phyloP scores from a whole-genome alignment of 2,888 invertebrate genomes.

The Magallana nippona region DNA sequence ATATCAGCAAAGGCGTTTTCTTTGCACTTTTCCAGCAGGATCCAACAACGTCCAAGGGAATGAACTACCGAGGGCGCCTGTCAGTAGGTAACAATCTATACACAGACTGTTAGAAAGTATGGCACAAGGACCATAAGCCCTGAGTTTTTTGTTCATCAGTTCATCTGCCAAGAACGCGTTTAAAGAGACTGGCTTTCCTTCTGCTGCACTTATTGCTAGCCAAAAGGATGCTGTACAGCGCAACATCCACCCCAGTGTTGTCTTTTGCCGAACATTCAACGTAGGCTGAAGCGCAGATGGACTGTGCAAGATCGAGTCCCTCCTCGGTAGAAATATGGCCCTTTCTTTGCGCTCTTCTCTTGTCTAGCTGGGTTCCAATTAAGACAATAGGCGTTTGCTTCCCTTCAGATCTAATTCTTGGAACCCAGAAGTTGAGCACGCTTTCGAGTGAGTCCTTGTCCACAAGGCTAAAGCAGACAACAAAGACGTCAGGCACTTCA shows the following conservation, averaged over 20 bases:
- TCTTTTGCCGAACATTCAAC: slow-evolving; percentile 65
- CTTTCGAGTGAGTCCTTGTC: slow-evolving; percentile 70
- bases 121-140: slow-evolving; percentile 15
- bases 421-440: slow-evolving; percentile 67
- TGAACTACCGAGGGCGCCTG: background rate
- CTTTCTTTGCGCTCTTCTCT: slow-evolving; percentile 54
- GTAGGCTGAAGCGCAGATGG: slow-evolving; percentile 65
- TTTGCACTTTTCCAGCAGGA: too few relatives aligned
- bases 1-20: too few relatives aligned
- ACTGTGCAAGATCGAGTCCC: slow-evolving; percentile 60
- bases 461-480: slow-evolving; percentile 69
- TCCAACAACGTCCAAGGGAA: too few relatives aligned
- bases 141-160: background rate
- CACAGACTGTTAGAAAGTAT: background rate
- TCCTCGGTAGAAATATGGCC: slow-evolving; percentile 52
- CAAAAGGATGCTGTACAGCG: slow-evolving; percentile 65
- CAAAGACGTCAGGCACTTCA: slow-evolving; percentile 67
- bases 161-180: slow-evolving; percentile 52
- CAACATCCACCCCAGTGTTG: slow-evolving; percentile 58
- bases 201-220: slow-evolving; percentile 61
- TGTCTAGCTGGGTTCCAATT: slow-evolving; percentile 69
- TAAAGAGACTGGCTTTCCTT: slow-evolving; percentile 57
- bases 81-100: background rate
- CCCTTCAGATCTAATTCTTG: slow-evolving; percentile 66
- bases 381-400: slow-evolving; percentile 68